These are phyloP conservation scores for Heliconius nattereri DNA, from an alignment of 1,140 invertebrate species.

Conservation along the genomic window DNA sequence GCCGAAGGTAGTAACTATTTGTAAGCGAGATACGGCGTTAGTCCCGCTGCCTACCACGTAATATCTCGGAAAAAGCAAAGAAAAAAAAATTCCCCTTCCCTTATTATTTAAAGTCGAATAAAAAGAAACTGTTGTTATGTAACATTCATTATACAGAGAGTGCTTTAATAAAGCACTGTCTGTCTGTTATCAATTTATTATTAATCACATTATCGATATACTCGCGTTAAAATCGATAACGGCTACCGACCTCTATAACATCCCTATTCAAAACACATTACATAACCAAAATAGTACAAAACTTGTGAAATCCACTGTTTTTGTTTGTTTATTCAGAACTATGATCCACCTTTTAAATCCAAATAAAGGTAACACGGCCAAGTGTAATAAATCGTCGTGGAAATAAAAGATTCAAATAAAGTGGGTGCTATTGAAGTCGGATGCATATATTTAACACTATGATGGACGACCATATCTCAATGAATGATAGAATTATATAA, in stretches of 20 bases:
- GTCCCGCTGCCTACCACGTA: too few species aligned
- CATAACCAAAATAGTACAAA: background rate
- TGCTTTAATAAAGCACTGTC: too few species aligned
- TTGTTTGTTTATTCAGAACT: conserved; percentile 26
- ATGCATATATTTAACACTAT: conserved; percentile 61
- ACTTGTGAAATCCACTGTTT: background rate
- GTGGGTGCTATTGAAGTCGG: conserved; percentile 55
- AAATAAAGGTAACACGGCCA: conserved; percentile 26
- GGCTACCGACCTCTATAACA: too few species aligned
- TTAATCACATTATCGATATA: too few species aligned
- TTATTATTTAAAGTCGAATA: too few species aligned
- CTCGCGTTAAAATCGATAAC: background rate
- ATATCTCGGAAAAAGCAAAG: too few species aligned
- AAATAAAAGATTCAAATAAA: conserved; percentile 61
- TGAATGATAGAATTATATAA: conserved; percentile 79
- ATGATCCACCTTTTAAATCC: conserved; percentile 28
- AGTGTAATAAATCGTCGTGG: conserved; percentile 55
- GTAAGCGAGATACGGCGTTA: too few species aligned
- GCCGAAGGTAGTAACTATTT: too few species aligned
- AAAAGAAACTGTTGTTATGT: too few species aligned
- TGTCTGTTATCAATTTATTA: too few species aligned
- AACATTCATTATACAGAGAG: too few species aligned
- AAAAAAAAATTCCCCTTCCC: too few species aligned
- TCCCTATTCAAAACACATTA: background rate
- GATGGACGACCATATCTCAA: conserved; percentile 75